Conservation (phyloP, 2,888 invertebrate genomes). For the Gastracanthus pulcherrimus region DNA sequence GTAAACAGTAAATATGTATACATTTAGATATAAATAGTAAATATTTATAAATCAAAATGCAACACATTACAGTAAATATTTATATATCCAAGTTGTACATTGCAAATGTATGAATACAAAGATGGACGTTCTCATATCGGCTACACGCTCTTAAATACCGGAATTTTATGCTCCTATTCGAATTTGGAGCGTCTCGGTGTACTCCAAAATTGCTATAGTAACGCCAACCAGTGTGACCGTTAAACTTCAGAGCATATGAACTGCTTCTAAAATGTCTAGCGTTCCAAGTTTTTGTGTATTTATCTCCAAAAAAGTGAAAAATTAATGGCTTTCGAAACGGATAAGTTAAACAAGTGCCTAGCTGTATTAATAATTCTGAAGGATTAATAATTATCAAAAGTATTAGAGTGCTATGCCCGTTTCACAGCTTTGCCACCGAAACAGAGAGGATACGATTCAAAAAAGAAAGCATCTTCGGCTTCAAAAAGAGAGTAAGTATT, state of each 20-base stretch:
- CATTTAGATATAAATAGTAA: too few relatives aligned
- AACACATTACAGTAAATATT: too few relatives aligned
- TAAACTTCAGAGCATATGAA: not conserved
- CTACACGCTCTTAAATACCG: too few relatives aligned
- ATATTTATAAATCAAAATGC: too few relatives aligned
- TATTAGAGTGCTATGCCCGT: not conserved
- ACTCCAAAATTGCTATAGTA: too few relatives aligned
- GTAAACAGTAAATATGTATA: too few relatives aligned
- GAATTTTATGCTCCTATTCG: too few relatives aligned
- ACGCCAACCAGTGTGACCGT: not conserved
- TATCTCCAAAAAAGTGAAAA: not conserved
- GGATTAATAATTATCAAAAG: not conserved
- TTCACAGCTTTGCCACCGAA: slow-evolving; percentile 4
- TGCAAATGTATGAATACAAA: too few relatives aligned
- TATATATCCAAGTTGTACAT: too few relatives aligned
- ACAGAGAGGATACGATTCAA: not conserved
- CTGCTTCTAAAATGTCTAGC: not conserved
- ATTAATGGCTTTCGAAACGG: not conserved
- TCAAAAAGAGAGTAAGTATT: slow-evolving; percentile 8
- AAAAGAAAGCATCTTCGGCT: not conserved
- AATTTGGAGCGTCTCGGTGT: too few relatives aligned
- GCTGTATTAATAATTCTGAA: not conserved
- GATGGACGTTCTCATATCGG: too few relatives aligned
- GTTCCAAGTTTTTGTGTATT: not conserved
- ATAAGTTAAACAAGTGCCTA: not conserved